Percentiles rank a stretch among this genome's conserved stretches.
phyloP scores from a whole-genome alignment of 1,140 invertebrate species.

The Microplitis demolitor region DNA sequence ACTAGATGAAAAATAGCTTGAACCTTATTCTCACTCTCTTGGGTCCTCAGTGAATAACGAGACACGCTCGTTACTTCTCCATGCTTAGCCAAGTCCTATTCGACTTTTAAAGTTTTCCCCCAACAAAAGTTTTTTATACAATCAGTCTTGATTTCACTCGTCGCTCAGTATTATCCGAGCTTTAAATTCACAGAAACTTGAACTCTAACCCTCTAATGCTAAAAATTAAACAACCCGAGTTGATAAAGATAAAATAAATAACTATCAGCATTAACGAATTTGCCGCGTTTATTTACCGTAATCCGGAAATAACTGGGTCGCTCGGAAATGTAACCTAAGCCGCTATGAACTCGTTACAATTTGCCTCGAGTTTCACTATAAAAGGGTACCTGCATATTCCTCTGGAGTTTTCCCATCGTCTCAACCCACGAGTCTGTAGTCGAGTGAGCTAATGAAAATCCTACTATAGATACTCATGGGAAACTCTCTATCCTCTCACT shows the following conservation, averaged over 20 bases:
- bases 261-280: not conserved
- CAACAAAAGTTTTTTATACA: not conserved
- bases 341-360: not conserved
- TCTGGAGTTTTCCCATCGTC: not conserved
- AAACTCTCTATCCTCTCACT: not conserved
- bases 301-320: not conserved
- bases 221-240: not conserved
- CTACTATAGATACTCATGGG: conserved; percentile 13
- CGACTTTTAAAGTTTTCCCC: not conserved
- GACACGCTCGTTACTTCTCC: not conserved
- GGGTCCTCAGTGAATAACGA: not conserved
- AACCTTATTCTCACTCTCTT: too few relatives aligned
- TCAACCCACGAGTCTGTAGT: not conserved
- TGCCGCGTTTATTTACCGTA: too few relatives aligned
- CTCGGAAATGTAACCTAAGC: not conserved
- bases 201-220: not conserved
- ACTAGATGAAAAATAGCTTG: too few relatives aligned
- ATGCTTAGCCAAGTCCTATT: conserved; percentile 2
- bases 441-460: conserved; percentile 16
- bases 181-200: not conserved
- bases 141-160: conserved; percentile 7
- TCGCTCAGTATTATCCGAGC: not conserved
- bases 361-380: not conserved
- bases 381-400: not conserved
- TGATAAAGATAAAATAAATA: not conserved